Percentiles rank a stretch among this genome's conserved stretches.
These are phyloP conservation scores for Platysternon megacephalum DNA, from an alignment of 2,113 vertebrate species.

Conservation along the genomic window DNA sequence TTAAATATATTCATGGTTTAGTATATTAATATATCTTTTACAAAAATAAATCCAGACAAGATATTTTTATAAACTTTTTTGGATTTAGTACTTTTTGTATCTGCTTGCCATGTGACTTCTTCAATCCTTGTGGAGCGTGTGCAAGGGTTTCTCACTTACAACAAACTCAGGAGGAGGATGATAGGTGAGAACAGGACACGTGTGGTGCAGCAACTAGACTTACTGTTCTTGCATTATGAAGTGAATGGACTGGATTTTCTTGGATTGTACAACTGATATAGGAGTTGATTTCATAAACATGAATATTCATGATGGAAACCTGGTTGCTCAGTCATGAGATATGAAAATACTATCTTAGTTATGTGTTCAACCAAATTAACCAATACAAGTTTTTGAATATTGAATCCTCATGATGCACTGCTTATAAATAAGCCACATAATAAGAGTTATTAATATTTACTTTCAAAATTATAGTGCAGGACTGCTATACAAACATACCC, in stretches of 20 bases:
- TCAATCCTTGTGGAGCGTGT: neutral
- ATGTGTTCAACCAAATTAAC: neutral
- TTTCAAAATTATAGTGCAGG: neutral
- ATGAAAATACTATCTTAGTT: neutral
- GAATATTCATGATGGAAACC: neutral
- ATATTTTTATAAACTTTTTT: no score
- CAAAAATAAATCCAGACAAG: neutral
- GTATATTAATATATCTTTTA: neutral
- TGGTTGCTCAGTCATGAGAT: neutral
- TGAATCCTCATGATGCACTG: conserved; percentile 14
- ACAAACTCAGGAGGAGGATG: neutral
- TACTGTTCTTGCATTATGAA: neutral
- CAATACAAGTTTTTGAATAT: neutral
- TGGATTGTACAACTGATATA: neutral
- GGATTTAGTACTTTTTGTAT: no score
- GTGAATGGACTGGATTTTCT: neutral
- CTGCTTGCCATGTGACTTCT: neutral
- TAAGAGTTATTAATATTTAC: conserved; percentile 19
- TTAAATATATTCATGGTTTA: neutral
- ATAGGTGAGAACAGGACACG: neutral
- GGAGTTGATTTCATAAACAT: neutral
- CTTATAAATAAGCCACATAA: neutral
- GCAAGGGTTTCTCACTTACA: neutral
- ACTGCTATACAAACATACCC: neutral
- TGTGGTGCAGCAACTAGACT: neutral